Percentiles rank a stretch among this genome's conserved stretches.
Conservation (phyloP, 2,797 vertebrate genomes). For the Graptemys geographica region DNA sequence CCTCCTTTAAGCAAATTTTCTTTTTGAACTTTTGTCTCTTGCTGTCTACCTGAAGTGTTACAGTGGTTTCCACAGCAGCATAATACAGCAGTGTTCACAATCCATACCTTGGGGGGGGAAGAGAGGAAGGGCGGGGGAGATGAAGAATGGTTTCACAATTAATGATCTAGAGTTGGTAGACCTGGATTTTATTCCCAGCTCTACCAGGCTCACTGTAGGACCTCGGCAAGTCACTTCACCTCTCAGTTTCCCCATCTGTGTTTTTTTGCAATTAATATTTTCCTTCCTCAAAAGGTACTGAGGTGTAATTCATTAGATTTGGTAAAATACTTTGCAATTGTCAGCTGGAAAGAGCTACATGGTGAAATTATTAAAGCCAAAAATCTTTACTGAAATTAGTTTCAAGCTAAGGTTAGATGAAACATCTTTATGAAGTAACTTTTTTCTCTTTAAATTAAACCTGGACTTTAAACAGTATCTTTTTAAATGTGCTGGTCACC, state of each 20-base stretch:
- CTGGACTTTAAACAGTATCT: fast-evolving
- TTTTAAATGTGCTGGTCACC: fast-evolving
- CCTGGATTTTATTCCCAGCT: not conserved
- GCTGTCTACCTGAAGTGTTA: not conserved
- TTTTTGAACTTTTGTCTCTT: not conserved
- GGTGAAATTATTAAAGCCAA: not conserved
- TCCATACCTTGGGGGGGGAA: not conserved
- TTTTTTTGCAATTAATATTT: not conserved
- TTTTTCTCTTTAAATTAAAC: not conserved
- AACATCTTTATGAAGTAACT: not conserved
- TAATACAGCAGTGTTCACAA: not conserved
- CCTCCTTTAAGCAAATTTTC: not conserved
- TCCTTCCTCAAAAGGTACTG: not conserved
- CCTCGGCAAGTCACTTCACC: not conserved
- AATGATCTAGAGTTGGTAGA: not conserved
- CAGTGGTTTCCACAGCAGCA: not conserved
- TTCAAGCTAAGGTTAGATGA: not conserved
- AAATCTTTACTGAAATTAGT: not conserved
- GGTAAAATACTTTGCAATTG: not conserved
- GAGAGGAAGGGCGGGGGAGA: too few species aligned
- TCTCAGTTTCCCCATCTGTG: not conserved
- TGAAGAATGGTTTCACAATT: not conserved
- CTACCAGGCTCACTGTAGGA: not conserved
- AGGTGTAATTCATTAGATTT: not conserved
- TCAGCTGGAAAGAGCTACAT: not conserved